phyloP scores from a whole-genome alignment of 2,113 vertebrate genomes.

The Lamprologus callipterus region DNA sequence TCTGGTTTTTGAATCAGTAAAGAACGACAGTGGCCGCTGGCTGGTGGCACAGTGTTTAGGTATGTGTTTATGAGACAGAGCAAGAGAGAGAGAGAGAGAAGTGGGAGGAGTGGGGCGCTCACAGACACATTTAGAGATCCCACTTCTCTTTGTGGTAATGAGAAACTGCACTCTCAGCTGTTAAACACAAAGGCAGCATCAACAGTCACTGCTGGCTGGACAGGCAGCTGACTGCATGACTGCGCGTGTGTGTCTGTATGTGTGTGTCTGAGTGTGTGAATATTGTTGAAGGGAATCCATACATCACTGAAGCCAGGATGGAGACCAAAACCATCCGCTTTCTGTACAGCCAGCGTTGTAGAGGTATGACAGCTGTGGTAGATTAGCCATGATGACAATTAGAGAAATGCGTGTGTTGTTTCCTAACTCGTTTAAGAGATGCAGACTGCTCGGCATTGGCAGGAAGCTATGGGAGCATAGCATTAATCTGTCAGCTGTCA shows the following conservation, averaged over 20 bases:
- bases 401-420: neutral
- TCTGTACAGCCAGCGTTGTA: constrained; percentile 58
- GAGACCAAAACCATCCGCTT: constrained; percentile 60
- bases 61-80: constrained; percentile 14
- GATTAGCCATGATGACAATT: neutral
- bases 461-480: constrained; percentile 35
- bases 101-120: neutral
- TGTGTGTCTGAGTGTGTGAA: neutral
- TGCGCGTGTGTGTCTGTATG: neutral
- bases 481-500: constrained; percentile 60
- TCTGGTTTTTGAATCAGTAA: constrained; percentile 18
- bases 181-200: constrained; percentile 55
- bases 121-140: constrained; percentile 58
- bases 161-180: constrained; percentile 71
- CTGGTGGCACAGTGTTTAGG: constrained; percentile 16
- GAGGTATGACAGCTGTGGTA: constrained; percentile 55
- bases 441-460: neutral
- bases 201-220: constrained; percentile 4
- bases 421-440: neutral
- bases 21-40: neutral
- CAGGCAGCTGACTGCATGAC: neutral
- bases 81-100: neutral
- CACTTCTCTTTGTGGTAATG: constrained; percentile 66
- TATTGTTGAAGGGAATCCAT: neutral
- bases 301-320: constrained; percentile 34